These are phyloP conservation scores for Trissolcus japonicus DNA, from an alignment of 2,888 invertebrate species.

Conservation along the genomic window DNA sequence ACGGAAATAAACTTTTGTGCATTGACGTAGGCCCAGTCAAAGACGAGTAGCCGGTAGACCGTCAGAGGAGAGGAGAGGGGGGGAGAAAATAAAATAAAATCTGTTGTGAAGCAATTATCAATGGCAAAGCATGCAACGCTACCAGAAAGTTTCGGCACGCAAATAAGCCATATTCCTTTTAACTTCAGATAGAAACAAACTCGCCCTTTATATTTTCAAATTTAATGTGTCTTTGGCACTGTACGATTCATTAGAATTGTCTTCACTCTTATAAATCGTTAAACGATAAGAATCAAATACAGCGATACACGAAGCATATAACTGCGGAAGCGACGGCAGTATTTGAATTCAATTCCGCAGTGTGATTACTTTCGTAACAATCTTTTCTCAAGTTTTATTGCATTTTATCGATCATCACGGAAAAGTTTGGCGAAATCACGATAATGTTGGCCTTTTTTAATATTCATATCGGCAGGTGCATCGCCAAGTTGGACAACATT, in stretches of 20 bases:
- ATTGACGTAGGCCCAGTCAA: constrained; percentile 57
- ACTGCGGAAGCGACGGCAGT: constrained; percentile 35
- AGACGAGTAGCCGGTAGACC: constrained; percentile 54
- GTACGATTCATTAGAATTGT: constrained; percentile 58
- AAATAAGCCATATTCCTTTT: constrained; percentile 75
- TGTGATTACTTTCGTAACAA: constrained; percentile 49
- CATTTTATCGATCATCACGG: constrained; percentile 29
- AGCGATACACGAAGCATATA: constrained; percentile 43
- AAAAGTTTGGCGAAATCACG: constrained; percentile 25
- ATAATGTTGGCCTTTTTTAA: constrained; percentile 3
- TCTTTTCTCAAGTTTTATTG: constrained; percentile 31
- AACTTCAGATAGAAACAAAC: constrained; percentile 68
- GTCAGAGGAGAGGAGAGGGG: constrained; percentile 5
- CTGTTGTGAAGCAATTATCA: constrained; percentile 75
- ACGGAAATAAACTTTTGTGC: constrained; percentile 59
- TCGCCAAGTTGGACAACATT: not conserved
- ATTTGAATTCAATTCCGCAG: constrained; percentile 40
- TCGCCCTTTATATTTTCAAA: constrained; percentile 63
- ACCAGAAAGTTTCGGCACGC: constrained; percentile 75
- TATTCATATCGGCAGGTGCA: constrained; percentile 17
- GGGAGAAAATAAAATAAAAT: constrained; percentile 67
- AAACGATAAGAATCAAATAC: constrained; percentile 56
- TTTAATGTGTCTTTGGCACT: constrained; percentile 69
- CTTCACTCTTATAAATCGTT: constrained; percentile 52
- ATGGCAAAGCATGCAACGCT: constrained; percentile 73